phyloP scores from a whole-genome alignment of 2,113 vertebrate genomes.

The Lipotes vexillifer region DNA sequence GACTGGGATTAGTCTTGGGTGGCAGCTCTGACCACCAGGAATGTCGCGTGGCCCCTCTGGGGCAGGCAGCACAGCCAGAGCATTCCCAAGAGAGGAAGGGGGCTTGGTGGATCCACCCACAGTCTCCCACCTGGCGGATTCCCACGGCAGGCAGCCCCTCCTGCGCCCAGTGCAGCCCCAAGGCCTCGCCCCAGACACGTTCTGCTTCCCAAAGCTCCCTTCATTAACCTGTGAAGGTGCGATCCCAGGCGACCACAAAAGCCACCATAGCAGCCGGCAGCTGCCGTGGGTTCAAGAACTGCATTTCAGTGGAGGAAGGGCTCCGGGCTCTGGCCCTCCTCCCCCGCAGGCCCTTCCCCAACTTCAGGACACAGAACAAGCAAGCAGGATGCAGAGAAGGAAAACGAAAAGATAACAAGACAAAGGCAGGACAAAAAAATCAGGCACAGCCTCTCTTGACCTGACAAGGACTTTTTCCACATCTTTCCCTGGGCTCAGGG shows the following conservation, averaged over 20 bases:
- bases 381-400: not conserved
- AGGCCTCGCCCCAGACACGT: not conserved
- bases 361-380: not conserved
- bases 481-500: not conserved
- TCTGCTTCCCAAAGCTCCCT: not conserved
- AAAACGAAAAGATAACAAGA: not conserved
- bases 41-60: not conserved
- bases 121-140: not conserved
- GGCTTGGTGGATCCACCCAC: not conserved
- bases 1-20: not conserved
- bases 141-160: not conserved
- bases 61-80: not conserved
- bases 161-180: fast-evolving
- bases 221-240: not conserved
- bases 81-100: not conserved
- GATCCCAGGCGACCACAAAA: not conserved
- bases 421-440: not conserved
- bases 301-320: not conserved
- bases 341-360: fast-evolving
- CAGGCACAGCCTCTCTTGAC: not conserved
- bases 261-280: not conserved
- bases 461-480: not conserved
- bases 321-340: fast-evolving
- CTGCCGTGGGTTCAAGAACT: slow-evolving; percentile 1
- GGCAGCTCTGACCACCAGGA: not conserved